These are phyloP conservation scores for Drosophila mimetica DNA, from an alignment of 2,888 invertebrate genomes.

Conservation along the genomic window DNA sequence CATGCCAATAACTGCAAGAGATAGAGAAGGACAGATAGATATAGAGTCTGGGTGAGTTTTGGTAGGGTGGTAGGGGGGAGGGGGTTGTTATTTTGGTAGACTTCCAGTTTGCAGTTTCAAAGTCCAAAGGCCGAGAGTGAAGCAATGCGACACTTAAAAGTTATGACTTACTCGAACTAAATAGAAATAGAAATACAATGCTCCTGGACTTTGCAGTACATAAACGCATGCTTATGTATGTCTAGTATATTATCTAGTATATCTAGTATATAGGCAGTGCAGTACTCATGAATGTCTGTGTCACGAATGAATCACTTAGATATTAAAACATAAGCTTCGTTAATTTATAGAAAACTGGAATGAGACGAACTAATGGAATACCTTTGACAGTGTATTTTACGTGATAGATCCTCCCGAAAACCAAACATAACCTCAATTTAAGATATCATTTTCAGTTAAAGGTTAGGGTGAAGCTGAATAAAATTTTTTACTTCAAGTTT, in stretches of 20 bases:
- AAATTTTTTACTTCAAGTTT: too few species aligned
- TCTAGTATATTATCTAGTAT: not conserved
- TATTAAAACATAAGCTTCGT: slow-evolving; percentile 1
- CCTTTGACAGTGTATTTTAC: not conserved
- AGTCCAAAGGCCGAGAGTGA: slow-evolving; percentile 10
- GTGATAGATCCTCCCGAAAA: not conserved
- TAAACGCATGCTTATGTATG: not conserved
- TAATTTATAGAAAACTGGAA: not conserved
- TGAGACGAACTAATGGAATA: not conserved
- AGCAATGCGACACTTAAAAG: slow-evolving; percentile 40
- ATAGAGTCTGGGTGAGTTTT: not conserved
- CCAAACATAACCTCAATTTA: not conserved
- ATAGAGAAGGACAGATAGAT: slow-evolving; percentile 3
- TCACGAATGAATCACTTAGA: not conserved
- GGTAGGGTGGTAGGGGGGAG: not conserved
- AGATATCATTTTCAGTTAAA: not conserved
- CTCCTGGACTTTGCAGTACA: not conserved
- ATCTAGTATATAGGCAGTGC: not conserved
- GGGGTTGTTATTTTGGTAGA: not conserved
- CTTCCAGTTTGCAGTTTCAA: slow-evolving; percentile 4
- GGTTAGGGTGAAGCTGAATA: not conserved
- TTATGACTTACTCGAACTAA: slow-evolving; percentile 33
- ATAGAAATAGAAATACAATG: slow-evolving; percentile 10
- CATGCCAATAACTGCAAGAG: slow-evolving; percentile 43
- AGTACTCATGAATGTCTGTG: not conserved